Evolutionary conservation across 2,113 vertebrate species (phyloP).

Genomic region (Hiodon tergisus): DNA sequence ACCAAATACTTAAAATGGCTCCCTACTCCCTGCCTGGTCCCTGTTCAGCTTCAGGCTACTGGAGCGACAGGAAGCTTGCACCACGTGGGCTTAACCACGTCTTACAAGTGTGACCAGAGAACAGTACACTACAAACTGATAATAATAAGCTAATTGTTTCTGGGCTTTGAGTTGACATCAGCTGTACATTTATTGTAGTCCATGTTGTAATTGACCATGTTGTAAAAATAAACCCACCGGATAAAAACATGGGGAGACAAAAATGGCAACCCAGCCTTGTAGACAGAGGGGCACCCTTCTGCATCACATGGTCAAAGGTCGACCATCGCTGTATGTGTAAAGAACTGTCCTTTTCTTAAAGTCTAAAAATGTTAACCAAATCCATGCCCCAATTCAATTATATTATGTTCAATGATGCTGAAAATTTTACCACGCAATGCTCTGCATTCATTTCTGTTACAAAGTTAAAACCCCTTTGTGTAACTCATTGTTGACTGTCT

Average conservation of each 20-base stretch:
- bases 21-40: background rate
- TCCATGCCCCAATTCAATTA: background rate
- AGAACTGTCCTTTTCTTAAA: constrained; percentile 23
- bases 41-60: background rate
- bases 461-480: constrained; percentile 20
- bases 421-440: background rate
- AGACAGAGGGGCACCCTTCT: background rate
- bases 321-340: constrained; percentile 31
- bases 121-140: background rate
- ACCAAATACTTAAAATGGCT: constrained; percentile 30
- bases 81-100: too few relatives aligned
- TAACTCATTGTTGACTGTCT: constrained; percentile 31
- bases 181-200: constrained; percentile 18
- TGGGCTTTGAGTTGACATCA: background rate
- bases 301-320: background rate
- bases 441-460: background rate
- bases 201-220: constrained; percentile 39
- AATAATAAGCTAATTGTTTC: background rate
- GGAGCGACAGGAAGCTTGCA: background rate
- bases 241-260: constrained; percentile 23
- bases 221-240: constrained; percentile 30
- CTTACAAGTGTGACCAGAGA: background rate
- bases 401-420: background rate
- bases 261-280: constrained; percentile 21
- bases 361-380: constrained; percentile 3